Evolutionary conservation across 2,888 invertebrate species (phyloP), one percentile per base, ranked within the genome.

Genomic region (Elaeidobius kamerunicus): DNA sequence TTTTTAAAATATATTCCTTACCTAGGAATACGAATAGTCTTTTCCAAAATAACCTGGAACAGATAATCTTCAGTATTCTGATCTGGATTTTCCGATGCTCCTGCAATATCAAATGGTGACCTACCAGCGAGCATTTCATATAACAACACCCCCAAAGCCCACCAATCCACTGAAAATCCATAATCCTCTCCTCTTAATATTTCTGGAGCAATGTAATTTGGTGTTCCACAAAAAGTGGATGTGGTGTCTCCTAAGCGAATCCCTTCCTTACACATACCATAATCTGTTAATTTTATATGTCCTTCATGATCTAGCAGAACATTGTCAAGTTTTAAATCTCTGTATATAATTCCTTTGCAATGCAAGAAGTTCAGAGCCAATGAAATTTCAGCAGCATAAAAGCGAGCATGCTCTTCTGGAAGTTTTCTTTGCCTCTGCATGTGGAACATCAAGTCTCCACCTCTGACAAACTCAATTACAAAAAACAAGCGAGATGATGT

Each of bases 161-260:
- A 98, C 97, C 97, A 99, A 77, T 99, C 98, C 35, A 98, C 98
- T 55, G 88, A 88, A 72, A 81, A 84, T 44, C 88, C 89, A 76
- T 96, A 96, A 74, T 93, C 92, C 72, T 91, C 92, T 23, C 92
- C 92, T 57, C 95, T 82, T 48, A 99, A 80, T 63, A 99, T 98
- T 77, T 99, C 99, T 0, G 99, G 99, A n/a, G 98, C 98, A 62
- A 99, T 98, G 76, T 99, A 99, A 80, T 98, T 98, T 35, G 98
- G 98, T 7, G 98, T 99, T 27, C 98, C 91, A 74, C 91, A 91
- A 77, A 92, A 91, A 0, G 98, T 99, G 9, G 92, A 92, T 2
- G 98, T 99, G 28, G 91, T 92, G 73, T 98, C 98, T 20, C 93
- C 94, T 0, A 91, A 86, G 46, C 92, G 81, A 49, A 96, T 94